These are phyloP conservation scores for Propithecus coquereli DNA, from an alignment of 2,113 vertebrate species.

Conservation along the genomic window DNA sequence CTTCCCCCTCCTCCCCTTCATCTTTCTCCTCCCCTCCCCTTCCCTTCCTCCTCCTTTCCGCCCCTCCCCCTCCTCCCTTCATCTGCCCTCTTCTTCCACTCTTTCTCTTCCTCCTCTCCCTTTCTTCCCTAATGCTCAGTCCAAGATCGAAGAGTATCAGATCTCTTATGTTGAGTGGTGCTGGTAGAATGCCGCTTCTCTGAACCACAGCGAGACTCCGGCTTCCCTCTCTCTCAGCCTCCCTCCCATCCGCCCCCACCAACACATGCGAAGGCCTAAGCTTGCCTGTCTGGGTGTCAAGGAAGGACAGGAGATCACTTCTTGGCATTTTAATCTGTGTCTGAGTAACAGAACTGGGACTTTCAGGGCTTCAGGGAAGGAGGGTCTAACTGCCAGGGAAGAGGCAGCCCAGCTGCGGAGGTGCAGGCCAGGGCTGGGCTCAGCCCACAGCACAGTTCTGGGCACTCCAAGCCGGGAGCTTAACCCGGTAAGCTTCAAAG, in stretches of 20 bases:
- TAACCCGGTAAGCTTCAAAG: neutral
- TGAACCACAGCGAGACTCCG: neutral
- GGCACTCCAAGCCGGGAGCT: neutral
- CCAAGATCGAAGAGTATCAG: neutral
- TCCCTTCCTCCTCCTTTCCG: accelerated
- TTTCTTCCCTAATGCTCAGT: constrained; percentile 40
- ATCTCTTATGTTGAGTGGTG: neutral
- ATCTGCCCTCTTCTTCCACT: neutral
- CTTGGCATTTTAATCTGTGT: neutral
- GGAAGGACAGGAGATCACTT: constrained; percentile 46
- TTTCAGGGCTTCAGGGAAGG: constrained; percentile 48
- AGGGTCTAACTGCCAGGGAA: neutral
- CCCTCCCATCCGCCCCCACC: no score
- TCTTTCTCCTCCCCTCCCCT: accelerated
- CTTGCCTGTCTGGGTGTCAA: constrained; percentile 17
- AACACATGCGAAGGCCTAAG: neutral
- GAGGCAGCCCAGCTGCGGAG: neutral
- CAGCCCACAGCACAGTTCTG: neutral
- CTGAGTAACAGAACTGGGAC: neutral
- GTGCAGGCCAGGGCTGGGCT: neutral
- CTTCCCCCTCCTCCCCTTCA: no score
- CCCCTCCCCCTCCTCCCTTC: no score
- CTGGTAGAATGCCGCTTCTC: constrained; percentile 27
- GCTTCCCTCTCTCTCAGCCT: neutral
- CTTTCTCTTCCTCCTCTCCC: neutral